Percentiles rank a stretch among this genome's conserved stretches.
These are phyloP conservation scores for Tholera decimalis DNA, from an alignment of 2,888 invertebrate species.

Conservation along the genomic window DNA sequence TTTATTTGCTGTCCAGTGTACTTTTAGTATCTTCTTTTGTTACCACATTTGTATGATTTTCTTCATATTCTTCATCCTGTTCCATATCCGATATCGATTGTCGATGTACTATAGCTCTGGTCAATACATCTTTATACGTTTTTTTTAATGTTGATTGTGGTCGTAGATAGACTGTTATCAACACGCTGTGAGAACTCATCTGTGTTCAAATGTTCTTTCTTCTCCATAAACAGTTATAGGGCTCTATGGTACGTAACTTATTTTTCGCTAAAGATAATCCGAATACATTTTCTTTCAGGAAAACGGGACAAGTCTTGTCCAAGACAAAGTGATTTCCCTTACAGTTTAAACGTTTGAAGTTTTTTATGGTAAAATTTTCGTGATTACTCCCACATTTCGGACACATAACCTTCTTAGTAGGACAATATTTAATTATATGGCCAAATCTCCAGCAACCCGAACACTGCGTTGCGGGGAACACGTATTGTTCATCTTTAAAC, in stretches of 20 bases:
- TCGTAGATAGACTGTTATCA: too few species aligned
- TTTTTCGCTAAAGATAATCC: conserved; percentile 3
- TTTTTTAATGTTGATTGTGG: too few species aligned
- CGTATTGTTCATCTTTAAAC: too few species aligned
- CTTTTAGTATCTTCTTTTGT: neutral
- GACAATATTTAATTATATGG: too few species aligned
- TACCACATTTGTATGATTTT: neutral
- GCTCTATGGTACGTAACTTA: neutral
- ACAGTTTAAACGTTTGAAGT: conserved; percentile 1
- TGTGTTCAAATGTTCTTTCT: neutral
- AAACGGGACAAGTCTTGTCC: too few species aligned
- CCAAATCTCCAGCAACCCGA: conserved; percentile 8
- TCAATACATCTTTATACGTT: too few species aligned
- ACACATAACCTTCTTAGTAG: too few species aligned
- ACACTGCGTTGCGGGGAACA: conserved; percentile 8
- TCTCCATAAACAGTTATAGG: conserved; percentile 1
- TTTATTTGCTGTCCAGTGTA: neutral
- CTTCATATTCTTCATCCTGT: neutral
- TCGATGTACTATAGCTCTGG: too few species aligned
- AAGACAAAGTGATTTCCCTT: conserved; percentile 9
- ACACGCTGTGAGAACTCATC: neutral
- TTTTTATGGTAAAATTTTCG: neutral
- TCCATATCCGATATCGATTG: too few species aligned
- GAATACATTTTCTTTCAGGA: neutral
- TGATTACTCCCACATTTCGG: conserved; percentile 2